A percentile compares a stretch with the other conserved stretches of the same genome.
These are phyloP conservation scores for Stenoptilia bipunctidactyla DNA, from an alignment of 2,888 invertebrate species.

Conservation along the genomic window DNA sequence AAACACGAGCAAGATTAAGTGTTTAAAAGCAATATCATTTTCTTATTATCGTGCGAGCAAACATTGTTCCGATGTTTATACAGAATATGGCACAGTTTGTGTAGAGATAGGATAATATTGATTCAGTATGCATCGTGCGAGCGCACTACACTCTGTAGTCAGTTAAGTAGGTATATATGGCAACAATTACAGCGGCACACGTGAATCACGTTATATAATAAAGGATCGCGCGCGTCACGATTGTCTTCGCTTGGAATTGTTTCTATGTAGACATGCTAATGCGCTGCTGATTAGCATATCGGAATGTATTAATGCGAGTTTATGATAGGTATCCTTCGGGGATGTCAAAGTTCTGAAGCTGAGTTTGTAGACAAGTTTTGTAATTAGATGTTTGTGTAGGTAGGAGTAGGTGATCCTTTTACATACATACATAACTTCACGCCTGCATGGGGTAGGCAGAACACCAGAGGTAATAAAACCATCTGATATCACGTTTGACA, in stretches of 20 bases:
- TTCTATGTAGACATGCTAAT: too few relatives aligned
- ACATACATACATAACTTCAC: too few relatives aligned
- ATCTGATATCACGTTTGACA: too few relatives aligned
- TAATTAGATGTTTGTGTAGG: too few relatives aligned
- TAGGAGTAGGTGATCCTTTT: too few relatives aligned
- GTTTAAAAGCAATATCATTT: too few relatives aligned
- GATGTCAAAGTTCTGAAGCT: too few relatives aligned
- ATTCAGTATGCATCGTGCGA: not conserved
- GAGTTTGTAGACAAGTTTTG: too few relatives aligned
- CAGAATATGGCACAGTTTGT: not conserved
- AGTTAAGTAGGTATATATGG: not conserved
- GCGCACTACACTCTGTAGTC: not conserved
- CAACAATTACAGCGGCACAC: not conserved
- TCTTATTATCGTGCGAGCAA: not conserved
- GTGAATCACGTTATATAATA: not conserved
- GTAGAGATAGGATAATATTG: not conserved
- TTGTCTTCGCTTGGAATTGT: not conserved
- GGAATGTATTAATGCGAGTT: constrained; percentile 5
- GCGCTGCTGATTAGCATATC: not conserved
- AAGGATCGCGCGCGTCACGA: not conserved
- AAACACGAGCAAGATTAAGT: too few relatives aligned
- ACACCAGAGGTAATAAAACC: too few relatives aligned
- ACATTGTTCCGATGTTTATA: not conserved
- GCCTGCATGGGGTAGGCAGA: too few relatives aligned
- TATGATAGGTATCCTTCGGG: too few relatives aligned